A percentile compares a stretch with the other conserved stretches of the same genome.
These are phyloP conservation scores for Tapera naevia DNA, from an alignment of 2,797 vertebrate genomes.

Conservation along the genomic window DNA sequence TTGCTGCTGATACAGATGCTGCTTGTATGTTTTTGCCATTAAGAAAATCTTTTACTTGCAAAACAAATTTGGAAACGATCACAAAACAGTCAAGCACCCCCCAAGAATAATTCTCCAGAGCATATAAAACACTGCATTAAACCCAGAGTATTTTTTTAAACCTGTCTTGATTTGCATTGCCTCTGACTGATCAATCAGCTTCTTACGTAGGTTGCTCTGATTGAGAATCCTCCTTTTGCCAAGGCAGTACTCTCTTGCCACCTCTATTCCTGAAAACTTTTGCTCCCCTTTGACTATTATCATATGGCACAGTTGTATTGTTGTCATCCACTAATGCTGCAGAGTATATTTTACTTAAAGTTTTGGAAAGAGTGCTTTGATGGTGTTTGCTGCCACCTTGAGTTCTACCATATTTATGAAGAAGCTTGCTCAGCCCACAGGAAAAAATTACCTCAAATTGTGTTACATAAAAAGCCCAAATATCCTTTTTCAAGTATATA, in stretches of 20 bases:
- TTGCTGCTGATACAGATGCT: not conserved
- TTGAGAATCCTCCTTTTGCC: conserved; percentile 31
- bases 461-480: not conserved
- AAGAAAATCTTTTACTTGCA: not conserved
- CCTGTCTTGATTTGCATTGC: not conserved
- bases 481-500: not conserved
- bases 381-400: conserved; percentile 65
- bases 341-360: not conserved
- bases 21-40: not conserved
- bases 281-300: conserved; percentile 22
- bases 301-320: not conserved
- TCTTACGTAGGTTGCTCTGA: not conserved
- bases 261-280: conserved; percentile 22
- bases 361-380: not conserved
- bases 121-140: not conserved
- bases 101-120: not conserved
- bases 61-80: not conserved
- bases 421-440: not conserved
- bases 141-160: conserved; percentile 11
- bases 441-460: not conserved
- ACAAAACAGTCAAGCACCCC: not conserved
- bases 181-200: conserved; percentile 12
- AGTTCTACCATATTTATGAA: not conserved
- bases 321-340: not conserved
- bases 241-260: not conserved